phyloP scores from a whole-genome alignment of 2,797 vertebrate species.

The Onychomys arenicola region DNA sequence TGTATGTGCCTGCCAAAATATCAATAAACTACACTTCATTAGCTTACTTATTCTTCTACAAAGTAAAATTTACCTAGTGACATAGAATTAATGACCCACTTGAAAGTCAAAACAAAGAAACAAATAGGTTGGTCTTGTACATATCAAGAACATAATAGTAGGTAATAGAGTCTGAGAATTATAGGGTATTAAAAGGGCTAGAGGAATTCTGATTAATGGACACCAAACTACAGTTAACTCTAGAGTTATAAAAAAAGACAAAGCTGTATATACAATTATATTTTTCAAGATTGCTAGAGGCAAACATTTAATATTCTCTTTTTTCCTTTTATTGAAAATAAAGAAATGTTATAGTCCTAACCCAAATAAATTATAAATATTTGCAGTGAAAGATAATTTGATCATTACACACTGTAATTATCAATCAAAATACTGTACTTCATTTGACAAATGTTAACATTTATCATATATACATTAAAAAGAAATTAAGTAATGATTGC shows the following conservation, averaged over 20 bases:
- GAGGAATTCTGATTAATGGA: not conserved
- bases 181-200: not conserved
- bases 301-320: not conserved
- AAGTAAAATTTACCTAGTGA: constrained; percentile 52
- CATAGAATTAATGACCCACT: not conserved
- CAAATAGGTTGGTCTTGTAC: not conserved
- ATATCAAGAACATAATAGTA: not conserved
- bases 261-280: too few species aligned
- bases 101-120: not conserved
- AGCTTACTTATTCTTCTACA: constrained; percentile 38
- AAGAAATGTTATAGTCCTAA: not conserved
- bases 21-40: constrained; percentile 13
- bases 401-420: not conserved
- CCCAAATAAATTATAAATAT: not conserved
- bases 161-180: not conserved
- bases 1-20: not conserved
- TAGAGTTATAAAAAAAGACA: not conserved
- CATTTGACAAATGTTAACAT: not conserved
- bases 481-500: not conserved
- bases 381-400: not conserved
- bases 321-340: not conserved
- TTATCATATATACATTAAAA: not conserved
- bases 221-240: not conserved
- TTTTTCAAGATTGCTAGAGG: not conserved
- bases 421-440: not conserved